Percentiles rank a stretch among this genome's conserved stretches.
These are phyloP conservation scores for Montifringilla adamsi DNA, from an alignment of 2,113 vertebrate species.

Conservation along the genomic window DNA sequence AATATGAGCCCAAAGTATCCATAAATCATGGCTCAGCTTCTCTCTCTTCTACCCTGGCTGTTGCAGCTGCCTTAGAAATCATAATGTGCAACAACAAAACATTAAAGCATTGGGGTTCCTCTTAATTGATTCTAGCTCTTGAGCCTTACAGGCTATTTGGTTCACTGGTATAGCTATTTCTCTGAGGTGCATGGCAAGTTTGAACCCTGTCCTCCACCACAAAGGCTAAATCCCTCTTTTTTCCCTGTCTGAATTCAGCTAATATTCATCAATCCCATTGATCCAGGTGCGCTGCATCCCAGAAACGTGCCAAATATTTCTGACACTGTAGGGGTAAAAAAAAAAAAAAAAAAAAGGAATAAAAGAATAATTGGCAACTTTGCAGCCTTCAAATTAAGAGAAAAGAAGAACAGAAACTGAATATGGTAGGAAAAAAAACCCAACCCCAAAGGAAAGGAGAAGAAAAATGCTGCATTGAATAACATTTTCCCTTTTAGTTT, in stretches of 20 bases:
- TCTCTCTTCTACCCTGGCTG: not conserved
- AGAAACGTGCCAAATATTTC: not conserved
- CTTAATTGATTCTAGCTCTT: not conserved
- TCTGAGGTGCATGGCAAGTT: not conserved
- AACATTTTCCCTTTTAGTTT: constrained; percentile 46
- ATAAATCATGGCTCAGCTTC: constrained; percentile 28
- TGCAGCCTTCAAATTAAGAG: not conserved
- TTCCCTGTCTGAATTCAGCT: not conserved
- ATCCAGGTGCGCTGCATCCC: not conserved
- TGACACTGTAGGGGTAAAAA: not conserved
- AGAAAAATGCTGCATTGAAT: constrained; percentile 24
- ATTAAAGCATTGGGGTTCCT: not conserved
- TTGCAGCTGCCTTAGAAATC: constrained; percentile 4
- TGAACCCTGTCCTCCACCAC: not conserved
- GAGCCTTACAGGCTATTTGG: not conserved
- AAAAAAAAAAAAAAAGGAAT: not conserved
- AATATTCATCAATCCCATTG: not conserved
- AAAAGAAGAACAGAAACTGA: constrained; percentile 23
- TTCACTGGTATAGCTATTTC: not conserved
- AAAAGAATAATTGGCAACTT: not conserved
- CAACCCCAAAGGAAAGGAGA: not conserved
- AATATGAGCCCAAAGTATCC: not conserved
- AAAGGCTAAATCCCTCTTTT: not conserved
- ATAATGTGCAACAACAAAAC: not conserved
- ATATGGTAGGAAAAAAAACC: not conserved